A percentile compares a stretch with the other conserved stretches of the same genome.
Conservation (phyloP, 2,888 invertebrate genomes). For the Selenia dentaria region DNA sequence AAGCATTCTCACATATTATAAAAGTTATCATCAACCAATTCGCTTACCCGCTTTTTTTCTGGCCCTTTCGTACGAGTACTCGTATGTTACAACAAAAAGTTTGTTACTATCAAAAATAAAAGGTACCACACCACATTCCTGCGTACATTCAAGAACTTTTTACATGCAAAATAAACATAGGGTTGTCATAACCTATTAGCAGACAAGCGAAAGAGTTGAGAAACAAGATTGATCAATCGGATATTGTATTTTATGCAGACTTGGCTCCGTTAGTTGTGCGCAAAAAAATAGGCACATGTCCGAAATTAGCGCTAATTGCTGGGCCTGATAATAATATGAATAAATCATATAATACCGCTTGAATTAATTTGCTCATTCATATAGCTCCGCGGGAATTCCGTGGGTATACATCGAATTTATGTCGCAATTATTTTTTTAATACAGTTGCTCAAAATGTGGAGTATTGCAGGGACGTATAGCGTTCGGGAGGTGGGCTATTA, state of each 20-base stretch:
- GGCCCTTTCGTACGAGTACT: too few species aligned
- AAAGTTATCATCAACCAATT: too few species aligned
- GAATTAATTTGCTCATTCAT: constrained; percentile 16
- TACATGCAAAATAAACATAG: constrained; percentile 3
- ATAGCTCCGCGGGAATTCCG: not conserved
- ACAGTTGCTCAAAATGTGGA: too few species aligned
- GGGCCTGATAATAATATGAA: constrained; percentile 5
- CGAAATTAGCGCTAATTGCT: constrained; percentile 12
- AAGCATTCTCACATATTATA: too few species aligned
- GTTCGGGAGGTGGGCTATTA: too few species aligned
- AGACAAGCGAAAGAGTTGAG: constrained; percentile 14
- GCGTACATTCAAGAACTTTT: constrained; percentile 17
- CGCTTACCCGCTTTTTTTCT: too few species aligned
- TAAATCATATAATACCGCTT: not conserved
- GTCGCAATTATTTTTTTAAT: too few species aligned
- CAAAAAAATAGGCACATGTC: constrained; percentile 21
- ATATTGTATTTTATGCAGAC: constrained; percentile 12
- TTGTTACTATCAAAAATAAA: constrained; percentile 7
- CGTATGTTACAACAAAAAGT: not conserved
- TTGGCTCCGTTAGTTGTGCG: constrained; percentile 3
- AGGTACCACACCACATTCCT: constrained; percentile 20
- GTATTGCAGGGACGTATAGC: too few species aligned
- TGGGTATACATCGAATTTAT: too few species aligned
- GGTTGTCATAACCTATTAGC: constrained; percentile 26
- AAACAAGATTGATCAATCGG: constrained; percentile 22